These are phyloP conservation scores for Zosterops hypoxanthus DNA, from an alignment of 2,113 vertebrate species.

Conservation along the genomic window DNA sequence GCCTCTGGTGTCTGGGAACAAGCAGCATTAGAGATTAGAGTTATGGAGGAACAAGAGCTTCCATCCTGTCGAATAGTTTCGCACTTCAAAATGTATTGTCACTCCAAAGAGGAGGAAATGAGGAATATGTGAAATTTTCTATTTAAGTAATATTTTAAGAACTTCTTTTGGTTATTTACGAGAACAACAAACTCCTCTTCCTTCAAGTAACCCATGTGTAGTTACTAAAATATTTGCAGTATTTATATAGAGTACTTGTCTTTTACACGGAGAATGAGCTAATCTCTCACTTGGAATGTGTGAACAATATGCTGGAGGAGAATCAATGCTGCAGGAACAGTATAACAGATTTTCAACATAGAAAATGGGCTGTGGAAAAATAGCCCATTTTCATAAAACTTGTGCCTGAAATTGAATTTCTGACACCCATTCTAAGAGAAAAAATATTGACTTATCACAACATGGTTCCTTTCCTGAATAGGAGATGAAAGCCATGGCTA, in stretches of 20 bases:
- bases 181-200: background rate
- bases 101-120: background rate
- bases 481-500: background rate
- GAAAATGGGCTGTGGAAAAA: background rate
- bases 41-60: background rate
- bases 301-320: background rate
- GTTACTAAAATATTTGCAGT: background rate
- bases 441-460: background rate
- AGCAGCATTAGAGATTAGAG: constrained; percentile 2
- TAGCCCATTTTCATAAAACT: background rate
- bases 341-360: background rate
- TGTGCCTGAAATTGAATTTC: background rate
- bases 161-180: background rate
- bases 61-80: background rate
- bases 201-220: background rate
- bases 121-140: background rate
- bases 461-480: background rate
- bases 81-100: background rate
- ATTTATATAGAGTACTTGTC: background rate
- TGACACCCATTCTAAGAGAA: background rate
- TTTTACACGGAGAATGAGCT: background rate
- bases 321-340: background rate
- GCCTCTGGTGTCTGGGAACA: constrained; percentile 12
- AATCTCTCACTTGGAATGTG: background rate
- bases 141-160: background rate